Evolutionary conservation across 2,888 invertebrate genomes (phyloP).

Genomic region (Caenorhabditis sp.): DNA sequence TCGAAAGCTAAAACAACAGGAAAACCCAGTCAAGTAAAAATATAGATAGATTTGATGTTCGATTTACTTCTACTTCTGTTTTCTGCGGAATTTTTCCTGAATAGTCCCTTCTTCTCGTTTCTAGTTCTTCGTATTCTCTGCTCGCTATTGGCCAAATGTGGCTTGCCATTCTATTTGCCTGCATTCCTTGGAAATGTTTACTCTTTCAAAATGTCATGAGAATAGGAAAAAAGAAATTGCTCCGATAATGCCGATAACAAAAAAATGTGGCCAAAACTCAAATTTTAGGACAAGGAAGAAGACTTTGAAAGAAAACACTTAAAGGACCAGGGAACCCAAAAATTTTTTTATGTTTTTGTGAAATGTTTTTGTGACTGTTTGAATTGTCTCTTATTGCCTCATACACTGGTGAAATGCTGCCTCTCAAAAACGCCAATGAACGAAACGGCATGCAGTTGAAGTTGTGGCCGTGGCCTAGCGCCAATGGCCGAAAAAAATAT

Average conservation of each 20-base stretch:
- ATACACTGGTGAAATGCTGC: too few relatives aligned
- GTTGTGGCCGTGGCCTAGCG: too few relatives aligned
- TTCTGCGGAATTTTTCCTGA: not conserved
- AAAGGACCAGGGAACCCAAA: too few relatives aligned
- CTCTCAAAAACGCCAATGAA: too few relatives aligned
- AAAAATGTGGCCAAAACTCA: not conserved
- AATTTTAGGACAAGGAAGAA: not conserved
- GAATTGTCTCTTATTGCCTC: too few relatives aligned
- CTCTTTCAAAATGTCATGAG: constrained; percentile 21
- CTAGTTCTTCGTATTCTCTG: not conserved
- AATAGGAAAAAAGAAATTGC: constrained; percentile 10
- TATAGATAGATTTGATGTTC: too few relatives aligned
- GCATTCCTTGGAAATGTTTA: constrained; percentile 36
- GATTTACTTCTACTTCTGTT: not conserved
- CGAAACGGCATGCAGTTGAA: too few relatives aligned
- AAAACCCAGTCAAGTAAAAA: too few relatives aligned
- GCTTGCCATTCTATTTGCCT: constrained; percentile 23
- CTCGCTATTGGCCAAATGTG: constrained; percentile 12
- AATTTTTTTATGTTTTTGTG: too few relatives aligned
- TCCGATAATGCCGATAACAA: constrained; percentile 20
- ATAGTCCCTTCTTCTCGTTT: constrained; percentile 1
- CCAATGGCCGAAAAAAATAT: too few relatives aligned
- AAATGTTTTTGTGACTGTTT: too few relatives aligned
- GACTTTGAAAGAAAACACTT: not conserved
- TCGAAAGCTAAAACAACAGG: too few relatives aligned